A percentile compares a stretch with the other conserved stretches of the same genome.
Conservation (phyloP, 2,113 vertebrate species). For the Oryzias melastigma region DNA sequence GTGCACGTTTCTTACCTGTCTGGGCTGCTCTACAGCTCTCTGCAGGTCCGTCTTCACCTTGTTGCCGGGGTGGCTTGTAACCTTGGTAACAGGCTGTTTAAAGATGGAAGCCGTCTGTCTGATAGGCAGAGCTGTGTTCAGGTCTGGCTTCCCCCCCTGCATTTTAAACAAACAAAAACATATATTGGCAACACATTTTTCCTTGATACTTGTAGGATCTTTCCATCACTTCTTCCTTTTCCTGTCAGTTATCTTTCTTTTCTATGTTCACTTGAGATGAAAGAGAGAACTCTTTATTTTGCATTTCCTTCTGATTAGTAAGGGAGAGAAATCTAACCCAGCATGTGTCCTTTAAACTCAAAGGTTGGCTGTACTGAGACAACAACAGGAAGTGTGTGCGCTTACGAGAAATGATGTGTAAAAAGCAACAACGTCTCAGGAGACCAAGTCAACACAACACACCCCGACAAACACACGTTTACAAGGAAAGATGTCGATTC, state of each 20-base stretch:
- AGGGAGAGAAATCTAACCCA: not conserved
- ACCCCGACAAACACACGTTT: not conserved
- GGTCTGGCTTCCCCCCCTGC: conserved; percentile 82
- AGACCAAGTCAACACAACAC: not conserved
- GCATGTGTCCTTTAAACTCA: not conserved
- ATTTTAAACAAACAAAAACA: conserved; percentile 5
- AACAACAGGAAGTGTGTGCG: not conserved
- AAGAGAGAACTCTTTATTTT: too few relatives aligned
- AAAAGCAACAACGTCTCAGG: not conserved
- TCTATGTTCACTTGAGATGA: not conserved
- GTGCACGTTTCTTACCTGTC: conserved; percentile 71
- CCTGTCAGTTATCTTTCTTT: not conserved
- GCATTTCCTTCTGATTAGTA: not conserved
- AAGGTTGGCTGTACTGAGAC: not conserved
- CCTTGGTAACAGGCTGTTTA: conserved; percentile 92
- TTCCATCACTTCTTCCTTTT: not conserved
- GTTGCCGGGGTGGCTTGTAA: conserved; percentile 87
- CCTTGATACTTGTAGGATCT: not conserved
- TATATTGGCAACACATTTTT: conserved; percentile 1
- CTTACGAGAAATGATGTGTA: not conserved
- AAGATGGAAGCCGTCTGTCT: conserved; percentile 92
- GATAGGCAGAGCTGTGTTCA: conserved; percentile 89
- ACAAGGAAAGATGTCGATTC: too few relatives aligned
- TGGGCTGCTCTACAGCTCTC: conserved; percentile 82
- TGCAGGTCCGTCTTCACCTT: conserved; percentile 87